A percentile compares a stretch with the other conserved stretches of the same genome.
Evolutionary conservation across 2,888 invertebrate genomes (phyloP).

Genomic region (Perithous albicinctus): DNA sequence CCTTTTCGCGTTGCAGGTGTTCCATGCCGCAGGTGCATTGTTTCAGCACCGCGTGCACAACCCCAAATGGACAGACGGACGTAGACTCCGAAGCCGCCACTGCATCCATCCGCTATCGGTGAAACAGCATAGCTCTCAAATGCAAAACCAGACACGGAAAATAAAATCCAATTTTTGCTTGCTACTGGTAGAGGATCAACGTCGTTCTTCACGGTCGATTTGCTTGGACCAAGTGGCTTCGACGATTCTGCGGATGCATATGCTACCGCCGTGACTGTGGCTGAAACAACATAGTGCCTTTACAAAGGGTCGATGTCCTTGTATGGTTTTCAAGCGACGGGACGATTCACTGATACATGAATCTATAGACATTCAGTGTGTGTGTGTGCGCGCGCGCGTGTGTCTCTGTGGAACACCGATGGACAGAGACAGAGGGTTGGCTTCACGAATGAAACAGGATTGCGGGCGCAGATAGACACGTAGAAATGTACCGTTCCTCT

Average conservation of each 20-base stretch:
- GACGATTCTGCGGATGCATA: conserved; percentile 1
- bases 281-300: conserved; percentile 17
- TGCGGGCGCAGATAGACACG: conserved; percentile 59
- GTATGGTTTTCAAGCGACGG: conserved; percentile 52
- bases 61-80: conserved; percentile 10
- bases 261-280: conserved; percentile 19
- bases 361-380: conserved; percentile 32
- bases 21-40: conserved; percentile 55
- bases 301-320: conserved; percentile 48
- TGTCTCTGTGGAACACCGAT: conserved; percentile 12
- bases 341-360: conserved; percentile 53
- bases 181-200: conserved; percentile 5
- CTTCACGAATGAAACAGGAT: conserved; percentile 49
- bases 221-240: conserved; percentile 27
- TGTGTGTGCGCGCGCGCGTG: background rate
- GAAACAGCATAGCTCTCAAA: background rate
- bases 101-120: conserved; percentile 18
- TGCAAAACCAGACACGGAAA: conserved; percentile 36
- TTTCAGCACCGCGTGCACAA: conserved; percentile 24
- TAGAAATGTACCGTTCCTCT: conserved; percentile 60
- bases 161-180: conserved; percentile 43
- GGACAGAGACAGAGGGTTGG: conserved; percentile 43
- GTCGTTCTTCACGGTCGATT: conserved; percentile 51
- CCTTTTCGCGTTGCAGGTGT: conserved; percentile 52
- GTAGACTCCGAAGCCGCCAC: background rate